These are phyloP conservation scores for Archegozetes longisetosus DNA, from an alignment of 1,140 invertebrate species.

Conservation along the genomic window DNA sequence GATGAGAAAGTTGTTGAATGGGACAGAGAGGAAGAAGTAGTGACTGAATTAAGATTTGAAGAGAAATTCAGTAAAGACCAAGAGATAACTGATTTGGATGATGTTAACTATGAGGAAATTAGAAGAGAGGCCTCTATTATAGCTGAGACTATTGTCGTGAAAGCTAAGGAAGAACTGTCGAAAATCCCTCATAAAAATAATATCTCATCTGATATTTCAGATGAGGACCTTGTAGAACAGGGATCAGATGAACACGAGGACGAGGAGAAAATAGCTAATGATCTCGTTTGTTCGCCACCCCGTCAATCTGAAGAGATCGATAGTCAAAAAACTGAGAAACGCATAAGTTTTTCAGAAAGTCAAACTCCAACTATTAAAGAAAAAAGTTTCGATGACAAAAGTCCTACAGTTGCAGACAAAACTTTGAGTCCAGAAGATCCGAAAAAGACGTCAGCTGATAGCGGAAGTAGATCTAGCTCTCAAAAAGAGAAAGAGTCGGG, in stretches of 20 bases:
- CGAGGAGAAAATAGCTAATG: not conserved
- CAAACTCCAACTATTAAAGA: not conserved
- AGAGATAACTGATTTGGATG: not conserved
- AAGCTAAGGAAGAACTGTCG: conserved; percentile 36
- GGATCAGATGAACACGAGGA: conserved; percentile 6
- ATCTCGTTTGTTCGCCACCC: not conserved
- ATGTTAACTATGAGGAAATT: not conserved
- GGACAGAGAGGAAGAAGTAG: not conserved
- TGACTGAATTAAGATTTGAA: not conserved
- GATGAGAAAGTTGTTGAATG: not conserved
- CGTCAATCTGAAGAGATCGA: not conserved
- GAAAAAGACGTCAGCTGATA: not conserved
- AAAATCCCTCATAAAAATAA: conserved; percentile 24
- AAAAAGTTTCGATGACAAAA: not conserved
- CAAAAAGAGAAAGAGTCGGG: conserved; percentile 36
- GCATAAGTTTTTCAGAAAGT: not conserved
- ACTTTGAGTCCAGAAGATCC: not conserved
- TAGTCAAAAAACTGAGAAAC: not conserved
- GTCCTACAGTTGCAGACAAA: not conserved
- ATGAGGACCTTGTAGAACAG: conserved; percentile 23
- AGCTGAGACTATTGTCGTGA: conserved; percentile 35
- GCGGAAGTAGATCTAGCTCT: not conserved
- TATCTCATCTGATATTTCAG: conserved; percentile 21
- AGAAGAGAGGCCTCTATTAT: conserved; percentile 29
- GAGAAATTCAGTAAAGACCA: too few species aligned